These are phyloP conservation scores for Pangasius djambal DNA, from an alignment of 2,797 vertebrate species.

Conservation along the genomic window DNA sequence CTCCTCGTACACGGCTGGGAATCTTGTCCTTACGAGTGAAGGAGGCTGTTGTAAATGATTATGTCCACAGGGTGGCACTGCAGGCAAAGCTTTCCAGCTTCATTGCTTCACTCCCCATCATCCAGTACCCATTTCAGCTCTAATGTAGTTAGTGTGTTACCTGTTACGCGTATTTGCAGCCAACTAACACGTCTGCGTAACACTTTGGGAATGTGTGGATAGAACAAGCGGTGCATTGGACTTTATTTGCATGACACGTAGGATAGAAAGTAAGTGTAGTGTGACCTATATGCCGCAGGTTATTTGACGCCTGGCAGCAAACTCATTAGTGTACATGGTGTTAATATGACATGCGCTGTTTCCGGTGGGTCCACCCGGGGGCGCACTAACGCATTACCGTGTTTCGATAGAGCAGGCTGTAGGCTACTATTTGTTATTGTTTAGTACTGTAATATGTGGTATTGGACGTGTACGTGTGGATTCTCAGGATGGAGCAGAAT, in stretches of 20 bases:
- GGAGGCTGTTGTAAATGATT: not conserved
- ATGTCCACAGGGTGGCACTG: slow-evolving; percentile 71
- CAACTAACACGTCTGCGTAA: not conserved
- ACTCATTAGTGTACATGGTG: not conserved
- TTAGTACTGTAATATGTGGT: not conserved
- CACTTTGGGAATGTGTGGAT: not conserved
- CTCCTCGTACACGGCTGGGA: not conserved
- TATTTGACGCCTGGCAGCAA: not conserved
- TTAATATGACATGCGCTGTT: slow-evolving; percentile 1
- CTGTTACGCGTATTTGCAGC: slow-evolving; percentile 8
- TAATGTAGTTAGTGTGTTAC: slow-evolving; percentile 26
- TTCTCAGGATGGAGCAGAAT: slow-evolving; percentile 31
- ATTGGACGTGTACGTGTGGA: slow-evolving; percentile 27
- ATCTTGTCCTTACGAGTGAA: not conserved
- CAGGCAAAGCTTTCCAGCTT: slow-evolving; percentile 61
- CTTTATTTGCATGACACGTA: not conserved
- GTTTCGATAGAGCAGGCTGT: not conserved
- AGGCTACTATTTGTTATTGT: not conserved
- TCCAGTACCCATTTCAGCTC: not conserved
- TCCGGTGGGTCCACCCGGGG: slow-evolving; percentile 19
- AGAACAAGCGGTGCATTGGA: not conserved
- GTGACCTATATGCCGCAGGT: not conserved
- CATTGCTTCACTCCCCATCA: not conserved
- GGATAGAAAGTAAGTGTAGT: not conserved
- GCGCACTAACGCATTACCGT: not conserved